These are phyloP conservation scores for Drosophila paracracens DNA, from an alignment of 2,888 invertebrate species.

Conservation along the genomic window DNA sequence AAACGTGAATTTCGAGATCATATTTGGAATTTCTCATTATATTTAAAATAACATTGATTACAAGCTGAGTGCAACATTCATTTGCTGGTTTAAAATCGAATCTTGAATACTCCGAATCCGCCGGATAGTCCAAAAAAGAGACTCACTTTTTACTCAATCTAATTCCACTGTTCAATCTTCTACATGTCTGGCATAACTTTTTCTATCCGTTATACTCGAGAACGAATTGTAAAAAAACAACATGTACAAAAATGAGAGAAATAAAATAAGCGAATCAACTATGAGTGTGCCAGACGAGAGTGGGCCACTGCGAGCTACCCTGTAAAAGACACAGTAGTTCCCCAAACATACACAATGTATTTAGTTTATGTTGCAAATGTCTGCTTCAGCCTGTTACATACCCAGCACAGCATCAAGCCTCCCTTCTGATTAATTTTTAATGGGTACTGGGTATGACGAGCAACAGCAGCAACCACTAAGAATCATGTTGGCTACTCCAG, in stretches of 20 bases:
- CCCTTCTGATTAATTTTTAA: neutral
- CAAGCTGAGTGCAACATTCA: neutral
- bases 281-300: neutral
- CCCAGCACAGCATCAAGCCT: neutral
- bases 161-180: conserved; percentile 52
- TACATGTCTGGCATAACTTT: conserved; percentile 59
- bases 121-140: neutral
- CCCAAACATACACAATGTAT: neutral
- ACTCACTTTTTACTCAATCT: neutral
- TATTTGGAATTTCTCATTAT: neutral
- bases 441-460: conserved; percentile 13
- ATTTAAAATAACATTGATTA: neutral
- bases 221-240: conserved; percentile 64
- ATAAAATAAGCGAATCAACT: conserved; percentile 39
- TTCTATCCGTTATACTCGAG: conserved; percentile 63
- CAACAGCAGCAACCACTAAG: conserved; percentile 38
- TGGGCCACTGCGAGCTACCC: neutral
- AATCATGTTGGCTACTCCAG: conserved; percentile 40
- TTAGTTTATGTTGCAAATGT: neutral
- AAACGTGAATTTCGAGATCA: neutral
- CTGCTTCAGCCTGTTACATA: neutral
- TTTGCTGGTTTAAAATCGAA: neutral
- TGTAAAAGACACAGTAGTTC: neutral
- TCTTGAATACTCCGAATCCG: neutral
- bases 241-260: conserved; percentile 49